Percentiles rank a stretch among this genome's conserved stretches.
phyloP scores from a whole-genome alignment of 1,140 invertebrate species.

The Philopotamus ludificatus region DNA sequence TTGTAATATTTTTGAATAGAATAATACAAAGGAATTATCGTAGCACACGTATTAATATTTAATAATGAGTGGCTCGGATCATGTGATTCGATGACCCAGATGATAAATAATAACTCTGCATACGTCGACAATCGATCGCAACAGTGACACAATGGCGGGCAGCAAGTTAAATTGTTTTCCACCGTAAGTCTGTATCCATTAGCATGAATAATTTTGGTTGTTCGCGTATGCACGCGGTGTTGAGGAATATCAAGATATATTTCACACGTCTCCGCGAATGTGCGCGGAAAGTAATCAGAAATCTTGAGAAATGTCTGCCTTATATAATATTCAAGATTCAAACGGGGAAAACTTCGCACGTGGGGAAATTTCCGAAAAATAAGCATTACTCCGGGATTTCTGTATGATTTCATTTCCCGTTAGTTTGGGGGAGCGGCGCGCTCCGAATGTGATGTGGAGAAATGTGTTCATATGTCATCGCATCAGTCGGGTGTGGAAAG shows the following conservation, averaged over 20 bases:
- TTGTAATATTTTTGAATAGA: too few species aligned
- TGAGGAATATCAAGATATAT: not conserved
- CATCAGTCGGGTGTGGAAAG: slow-evolving; percentile 12
- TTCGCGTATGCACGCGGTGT: too few species aligned
- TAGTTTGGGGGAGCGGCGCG: not conserved
- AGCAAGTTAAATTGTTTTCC: too few species aligned
- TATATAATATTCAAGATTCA: not conserved
- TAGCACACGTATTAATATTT: too few species aligned
- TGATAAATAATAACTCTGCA: too few species aligned
- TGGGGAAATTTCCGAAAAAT: not conserved
- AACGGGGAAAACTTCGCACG: not conserved
- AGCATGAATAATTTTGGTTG: too few species aligned
- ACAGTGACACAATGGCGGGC: too few species aligned
- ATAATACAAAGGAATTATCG: too few species aligned
- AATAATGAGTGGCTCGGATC: too few species aligned
- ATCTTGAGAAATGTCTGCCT: not conserved
- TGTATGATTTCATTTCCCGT: not conserved
- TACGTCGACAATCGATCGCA: too few species aligned
- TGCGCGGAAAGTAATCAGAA: not conserved
- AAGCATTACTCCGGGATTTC: not conserved
- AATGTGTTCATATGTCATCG: slow-evolving; percentile 5
- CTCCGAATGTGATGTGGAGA: slow-evolving; percentile 6
- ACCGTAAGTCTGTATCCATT: too few species aligned
- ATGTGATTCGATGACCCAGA: too few species aligned
- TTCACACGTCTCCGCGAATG: not conserved